Percentiles rank a stretch among this genome's conserved stretches.
These are phyloP conservation scores for Myoxocephalus aenaeus DNA, from an alignment of 2,797 vertebrate genomes.

Conservation along the genomic window DNA sequence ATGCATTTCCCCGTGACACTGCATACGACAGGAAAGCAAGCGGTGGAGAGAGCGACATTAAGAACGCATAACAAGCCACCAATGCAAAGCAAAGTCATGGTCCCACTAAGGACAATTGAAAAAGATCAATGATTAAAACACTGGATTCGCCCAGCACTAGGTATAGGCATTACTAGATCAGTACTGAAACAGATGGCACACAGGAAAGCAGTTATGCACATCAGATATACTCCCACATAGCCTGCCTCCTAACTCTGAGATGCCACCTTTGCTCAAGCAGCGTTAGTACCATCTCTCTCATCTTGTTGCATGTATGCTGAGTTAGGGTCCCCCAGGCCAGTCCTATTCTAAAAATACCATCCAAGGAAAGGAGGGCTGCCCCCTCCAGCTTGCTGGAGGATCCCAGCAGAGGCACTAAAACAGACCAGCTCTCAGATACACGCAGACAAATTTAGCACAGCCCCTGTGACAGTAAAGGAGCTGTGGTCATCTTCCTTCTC, in stretches of 20 bases:
- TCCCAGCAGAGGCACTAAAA: conserved; percentile 77
- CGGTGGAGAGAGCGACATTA: not conserved
- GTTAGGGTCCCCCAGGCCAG: conserved; percentile 76
- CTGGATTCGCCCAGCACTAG: not conserved
- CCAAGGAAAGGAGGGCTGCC: conserved; percentile 76
- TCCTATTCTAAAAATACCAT: conserved; percentile 75
- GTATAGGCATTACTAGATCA: not conserved
- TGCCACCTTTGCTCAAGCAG: conserved; percentile 64
- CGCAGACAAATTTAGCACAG: conserved; percentile 76
- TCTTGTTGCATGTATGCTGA: conserved; percentile 64
- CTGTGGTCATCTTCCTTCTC: conserved; percentile 50
- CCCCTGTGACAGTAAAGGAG: conserved; percentile 63
- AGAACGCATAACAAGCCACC: not conserved
- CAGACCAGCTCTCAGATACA: conserved; percentile 66
- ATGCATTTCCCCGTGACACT: not conserved
- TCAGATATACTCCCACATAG: conserved; percentile 62
- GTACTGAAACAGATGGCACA: conserved; percentile 26
- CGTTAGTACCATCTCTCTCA: conserved; percentile 51
- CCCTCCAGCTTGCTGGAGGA: conserved; percentile 70
- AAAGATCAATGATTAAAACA: not conserved
- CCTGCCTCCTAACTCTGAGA: conserved; percentile 55
- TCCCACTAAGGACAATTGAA: not conserved
- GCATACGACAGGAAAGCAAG: not conserved
- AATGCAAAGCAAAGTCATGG: not conserved
- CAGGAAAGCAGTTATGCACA: conserved; percentile 43